Evolutionary conservation across 1,140 invertebrate species (phyloP).

Genomic region (Condylostylus longicornis): DNA sequence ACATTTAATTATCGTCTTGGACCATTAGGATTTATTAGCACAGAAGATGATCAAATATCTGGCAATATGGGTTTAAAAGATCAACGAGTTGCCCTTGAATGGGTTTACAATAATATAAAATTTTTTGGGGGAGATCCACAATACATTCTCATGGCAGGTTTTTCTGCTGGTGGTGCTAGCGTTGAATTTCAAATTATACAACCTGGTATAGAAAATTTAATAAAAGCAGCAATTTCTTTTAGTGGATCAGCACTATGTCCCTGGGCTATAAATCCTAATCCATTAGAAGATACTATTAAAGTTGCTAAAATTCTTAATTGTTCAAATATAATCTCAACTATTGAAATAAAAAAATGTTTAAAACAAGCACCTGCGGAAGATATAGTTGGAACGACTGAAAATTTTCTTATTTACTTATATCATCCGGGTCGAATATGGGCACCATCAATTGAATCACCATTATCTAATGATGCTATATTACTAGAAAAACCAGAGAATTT

Average conservation of each 20-base stretch:
- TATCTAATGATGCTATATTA: constrained; percentile 10
- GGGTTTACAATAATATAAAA: background rate
- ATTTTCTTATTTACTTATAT: constrained; percentile 32
- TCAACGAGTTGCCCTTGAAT: background rate
- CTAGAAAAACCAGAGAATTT: constrained; percentile 10
- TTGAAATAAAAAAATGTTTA: constrained; percentile 40
- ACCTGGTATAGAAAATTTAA: background rate
- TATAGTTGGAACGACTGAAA: constrained; percentile 12
- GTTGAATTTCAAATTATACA: background rate
- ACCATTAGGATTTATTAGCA: background rate
- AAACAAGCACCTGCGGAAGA: constrained; percentile 31
- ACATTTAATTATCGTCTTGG: background rate
- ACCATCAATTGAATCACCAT: constrained; percentile 14
- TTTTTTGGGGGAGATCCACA: background rate
- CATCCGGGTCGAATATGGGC: constrained; percentile 41
- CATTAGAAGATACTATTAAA: constrained; percentile 32
- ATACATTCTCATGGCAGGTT: background rate
- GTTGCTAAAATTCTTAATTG: constrained; percentile 42
- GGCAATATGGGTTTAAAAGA: background rate
- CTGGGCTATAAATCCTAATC: background rate
- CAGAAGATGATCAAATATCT: background rate
- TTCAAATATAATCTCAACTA: constrained; percentile 21
- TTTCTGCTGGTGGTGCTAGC: background rate
- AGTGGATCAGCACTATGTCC: background rate
- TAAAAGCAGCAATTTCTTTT: background rate